Conservation (phyloP, 2,888 invertebrate species). For the Papilio demoleus region DNA sequence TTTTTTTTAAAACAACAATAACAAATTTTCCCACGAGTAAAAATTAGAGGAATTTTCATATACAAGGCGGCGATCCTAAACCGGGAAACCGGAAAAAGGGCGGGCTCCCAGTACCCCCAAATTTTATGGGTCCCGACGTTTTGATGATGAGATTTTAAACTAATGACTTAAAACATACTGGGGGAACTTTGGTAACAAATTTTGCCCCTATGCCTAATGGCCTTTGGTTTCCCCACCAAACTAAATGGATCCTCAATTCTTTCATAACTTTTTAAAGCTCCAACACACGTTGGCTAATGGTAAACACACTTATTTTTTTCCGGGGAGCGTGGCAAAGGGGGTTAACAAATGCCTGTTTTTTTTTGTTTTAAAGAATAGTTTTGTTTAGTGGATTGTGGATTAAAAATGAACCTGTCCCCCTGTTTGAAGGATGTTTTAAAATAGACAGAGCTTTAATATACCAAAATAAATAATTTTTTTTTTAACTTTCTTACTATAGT, state of each 20-base stretch:
- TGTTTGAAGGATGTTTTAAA: conserved; percentile 92
- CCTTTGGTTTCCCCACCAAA: conserved; percentile 98
- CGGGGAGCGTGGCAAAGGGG: conserved; percentile 93
- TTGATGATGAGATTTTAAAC: conserved; percentile 99
- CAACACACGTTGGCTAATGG: conserved; percentile 99
- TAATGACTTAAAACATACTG: conserved; percentile 97
- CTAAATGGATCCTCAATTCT: conserved; percentile 99
- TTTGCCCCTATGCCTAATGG: conserved; percentile 99
- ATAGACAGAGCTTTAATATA: conserved; percentile 84
- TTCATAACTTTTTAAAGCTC: conserved; percentile 97
- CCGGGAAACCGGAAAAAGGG: conserved; percentile 98
- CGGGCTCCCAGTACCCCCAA: conserved; percentile 97
- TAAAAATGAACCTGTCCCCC: conserved; percentile 95
- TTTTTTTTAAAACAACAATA: conserved; percentile 98
- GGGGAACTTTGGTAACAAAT: conserved; percentile 93
- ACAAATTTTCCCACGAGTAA: conserved; percentile 98
- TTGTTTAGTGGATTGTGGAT: conserved; percentile 97
- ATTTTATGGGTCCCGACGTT: conserved; percentile 97
- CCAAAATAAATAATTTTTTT: conserved; percentile 59
- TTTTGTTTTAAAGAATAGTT: conserved; percentile 97
- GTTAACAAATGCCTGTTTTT: conserved; percentile 96
- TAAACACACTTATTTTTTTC: conserved; percentile 98
- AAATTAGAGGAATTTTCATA: conserved; percentile 96
- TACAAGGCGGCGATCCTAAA: conserved; percentile 98
- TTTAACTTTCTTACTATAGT: no score